Percentiles rank a stretch among this genome's conserved stretches.
Evolutionary conservation across 2,797 vertebrate genomes (phyloP).

Genomic region (Harpagifer antarcticus): DNA sequence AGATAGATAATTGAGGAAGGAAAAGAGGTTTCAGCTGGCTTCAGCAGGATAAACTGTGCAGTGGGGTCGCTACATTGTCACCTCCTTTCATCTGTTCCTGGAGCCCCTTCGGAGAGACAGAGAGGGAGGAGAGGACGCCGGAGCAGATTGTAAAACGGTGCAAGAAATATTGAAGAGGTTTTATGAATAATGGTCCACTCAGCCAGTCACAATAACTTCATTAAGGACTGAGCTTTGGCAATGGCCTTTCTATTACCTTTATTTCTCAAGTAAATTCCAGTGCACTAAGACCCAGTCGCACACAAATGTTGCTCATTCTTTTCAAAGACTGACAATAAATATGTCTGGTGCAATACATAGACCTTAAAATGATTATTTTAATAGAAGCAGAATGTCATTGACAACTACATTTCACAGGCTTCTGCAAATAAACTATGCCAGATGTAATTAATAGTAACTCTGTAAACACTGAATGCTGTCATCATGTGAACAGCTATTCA

Average conservation of each 20-base stretch:
- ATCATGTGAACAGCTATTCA: constrained; percentile 5
- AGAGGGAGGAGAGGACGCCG: constrained; percentile 7
- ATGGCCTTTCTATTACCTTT: neutral
- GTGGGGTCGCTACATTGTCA: constrained; percentile 35
- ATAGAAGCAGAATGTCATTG: constrained; percentile 15
- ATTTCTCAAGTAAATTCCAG: too few relatives aligned
- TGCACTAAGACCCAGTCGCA: too few relatives aligned
- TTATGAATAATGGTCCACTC: constrained; percentile 51
- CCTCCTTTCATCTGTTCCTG: constrained; percentile 46
- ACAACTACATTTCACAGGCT: neutral
- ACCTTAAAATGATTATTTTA: neutral
- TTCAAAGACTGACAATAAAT: constrained; percentile 16
- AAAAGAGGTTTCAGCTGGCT: neutral
- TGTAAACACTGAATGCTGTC: neutral
- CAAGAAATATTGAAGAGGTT: constrained; percentile 63
- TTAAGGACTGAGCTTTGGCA: constrained; percentile 33
- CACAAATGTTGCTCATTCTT: neutral
- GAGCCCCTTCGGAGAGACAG: constrained; percentile 36
- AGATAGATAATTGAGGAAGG: constrained; percentile 28
- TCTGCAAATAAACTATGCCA: constrained; percentile 18
- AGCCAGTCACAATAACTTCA: constrained; percentile 32
- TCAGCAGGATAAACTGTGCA: constrained; percentile 25
- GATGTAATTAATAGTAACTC: constrained; percentile 18
- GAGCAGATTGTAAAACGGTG: constrained; percentile 39
- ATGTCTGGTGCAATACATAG: neutral